Evolutionary conservation across 2,888 invertebrate genomes (phyloP).

Genomic region (Acrocera orbiculus): DNA sequence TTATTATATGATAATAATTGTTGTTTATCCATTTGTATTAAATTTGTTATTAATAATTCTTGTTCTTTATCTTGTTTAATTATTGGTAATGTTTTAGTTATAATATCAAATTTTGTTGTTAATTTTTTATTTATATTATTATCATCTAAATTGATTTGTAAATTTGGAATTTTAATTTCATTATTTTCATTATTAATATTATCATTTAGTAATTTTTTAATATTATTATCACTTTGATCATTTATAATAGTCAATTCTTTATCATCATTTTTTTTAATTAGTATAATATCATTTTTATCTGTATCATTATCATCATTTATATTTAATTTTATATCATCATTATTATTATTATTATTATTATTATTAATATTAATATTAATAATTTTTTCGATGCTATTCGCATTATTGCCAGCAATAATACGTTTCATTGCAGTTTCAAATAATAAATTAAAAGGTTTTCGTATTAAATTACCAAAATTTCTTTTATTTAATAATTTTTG

Average conservation of each 20-base stretch:
- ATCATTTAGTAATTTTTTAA: slow-evolving; percentile 1
- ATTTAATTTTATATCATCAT: not conserved
- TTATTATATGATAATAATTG: too few species aligned
- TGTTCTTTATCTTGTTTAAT: not conserved
- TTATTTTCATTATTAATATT: not conserved
- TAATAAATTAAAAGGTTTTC: slow-evolving; percentile 4
- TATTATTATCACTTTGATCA: slow-evolving; percentile 1
- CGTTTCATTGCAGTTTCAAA: slow-evolving; percentile 9
- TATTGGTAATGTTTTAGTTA: not conserved
- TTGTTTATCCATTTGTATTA: not conserved
- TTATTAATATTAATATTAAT: too few species aligned
- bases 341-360: not conserved
- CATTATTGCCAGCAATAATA: slow-evolving; percentile 2
- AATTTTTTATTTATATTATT: not conserved
- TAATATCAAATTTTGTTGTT: not conserved
- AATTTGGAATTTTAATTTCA: too few species aligned
- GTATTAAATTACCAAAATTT: slow-evolving; percentile 3
- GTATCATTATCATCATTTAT: too few species aligned
- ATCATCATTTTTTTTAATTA: too few species aligned
- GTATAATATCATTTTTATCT: too few species aligned
- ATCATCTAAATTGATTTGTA: not conserved
- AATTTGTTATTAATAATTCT: not conserved
- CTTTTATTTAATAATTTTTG: slow-evolving; percentile 1
- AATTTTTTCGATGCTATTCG: too few species aligned
- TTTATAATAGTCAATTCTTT: not conserved